phyloP scores from a whole-genome alignment of 2,113 vertebrate genomes.

The Turnix velox region DNA sequence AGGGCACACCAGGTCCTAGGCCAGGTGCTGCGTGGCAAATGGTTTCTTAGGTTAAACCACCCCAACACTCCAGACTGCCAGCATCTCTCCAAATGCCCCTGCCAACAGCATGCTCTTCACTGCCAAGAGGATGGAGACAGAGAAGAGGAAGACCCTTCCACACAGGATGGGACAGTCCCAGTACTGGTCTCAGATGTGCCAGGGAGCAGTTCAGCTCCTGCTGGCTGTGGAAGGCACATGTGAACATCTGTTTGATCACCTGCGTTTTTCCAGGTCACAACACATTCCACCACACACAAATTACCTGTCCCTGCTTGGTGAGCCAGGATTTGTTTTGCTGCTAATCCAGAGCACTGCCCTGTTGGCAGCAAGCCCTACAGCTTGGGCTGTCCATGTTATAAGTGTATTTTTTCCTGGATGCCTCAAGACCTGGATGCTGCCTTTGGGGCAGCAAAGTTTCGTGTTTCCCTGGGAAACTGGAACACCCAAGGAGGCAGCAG shows the following conservation, averaged over 20 bases:
- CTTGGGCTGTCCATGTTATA: not conserved
- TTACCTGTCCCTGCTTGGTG: not conserved
- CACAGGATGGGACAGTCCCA: not conserved
- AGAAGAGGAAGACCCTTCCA: not conserved
- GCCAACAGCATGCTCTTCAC: not conserved
- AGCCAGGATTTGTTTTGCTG: not conserved
- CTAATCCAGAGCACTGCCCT: not conserved
- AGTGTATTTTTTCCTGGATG: accelerated
- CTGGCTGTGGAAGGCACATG: not conserved
- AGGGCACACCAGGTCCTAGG: not conserved
- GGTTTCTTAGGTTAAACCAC: not conserved
- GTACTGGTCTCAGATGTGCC: not conserved
- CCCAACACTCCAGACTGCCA: not conserved
- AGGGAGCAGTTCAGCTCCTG: not conserved
- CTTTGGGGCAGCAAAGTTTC: not conserved
- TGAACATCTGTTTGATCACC: not conserved
- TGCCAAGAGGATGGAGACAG: not conserved
- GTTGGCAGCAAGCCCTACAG: not conserved
- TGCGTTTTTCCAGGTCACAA: not conserved
- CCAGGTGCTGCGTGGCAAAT: accelerated
- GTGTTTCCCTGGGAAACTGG: not conserved
- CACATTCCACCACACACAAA: not conserved
- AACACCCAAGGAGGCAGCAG: not conserved
- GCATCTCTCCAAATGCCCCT: not conserved
- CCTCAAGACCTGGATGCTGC: not conserved